Conservation (phyloP, 1,140 invertebrate species). For the Kradibia gibbosae region DNA sequence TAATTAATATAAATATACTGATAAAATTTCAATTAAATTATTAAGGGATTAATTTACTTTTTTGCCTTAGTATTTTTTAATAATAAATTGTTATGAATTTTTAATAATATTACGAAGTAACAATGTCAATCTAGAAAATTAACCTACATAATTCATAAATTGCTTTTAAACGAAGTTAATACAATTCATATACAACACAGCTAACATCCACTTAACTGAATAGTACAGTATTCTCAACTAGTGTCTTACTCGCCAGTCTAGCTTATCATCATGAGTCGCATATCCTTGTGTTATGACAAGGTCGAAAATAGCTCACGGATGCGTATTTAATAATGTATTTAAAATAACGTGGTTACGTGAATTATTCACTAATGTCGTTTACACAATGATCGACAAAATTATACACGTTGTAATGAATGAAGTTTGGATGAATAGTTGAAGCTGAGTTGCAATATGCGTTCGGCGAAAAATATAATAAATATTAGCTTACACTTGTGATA, state of each 20-base stretch:
- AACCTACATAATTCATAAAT: neutral
- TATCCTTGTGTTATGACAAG: neutral
- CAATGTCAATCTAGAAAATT: too few species aligned
- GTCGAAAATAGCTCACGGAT: constrained; percentile 30
- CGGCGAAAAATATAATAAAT: neutral
- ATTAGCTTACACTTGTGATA: neutral
- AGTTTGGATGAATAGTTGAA: neutral
- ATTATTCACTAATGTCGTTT: neutral
- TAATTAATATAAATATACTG: too few species aligned
- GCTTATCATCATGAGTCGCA: neutral
- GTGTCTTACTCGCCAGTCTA: neutral
- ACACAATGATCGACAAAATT: neutral
- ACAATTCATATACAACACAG: neutral
- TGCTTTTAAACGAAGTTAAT: neutral
- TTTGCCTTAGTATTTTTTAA: too few species aligned
- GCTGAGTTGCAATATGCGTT: too few species aligned
- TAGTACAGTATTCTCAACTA: neutral
- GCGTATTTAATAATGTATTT: constrained; percentile 59
- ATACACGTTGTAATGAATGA: neutral
- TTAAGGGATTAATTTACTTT: too few species aligned
- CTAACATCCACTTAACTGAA: constrained; percentile 3
- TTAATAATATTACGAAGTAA: too few species aligned
- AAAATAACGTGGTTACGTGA: constrained; percentile 48
- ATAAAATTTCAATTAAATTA: too few species aligned
- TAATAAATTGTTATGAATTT: too few species aligned